Evolutionary conservation across 2,113 vertebrate species (phyloP), one percentile per base, ranked within the genome.

Genomic region (Cololabis saira): DNA sequence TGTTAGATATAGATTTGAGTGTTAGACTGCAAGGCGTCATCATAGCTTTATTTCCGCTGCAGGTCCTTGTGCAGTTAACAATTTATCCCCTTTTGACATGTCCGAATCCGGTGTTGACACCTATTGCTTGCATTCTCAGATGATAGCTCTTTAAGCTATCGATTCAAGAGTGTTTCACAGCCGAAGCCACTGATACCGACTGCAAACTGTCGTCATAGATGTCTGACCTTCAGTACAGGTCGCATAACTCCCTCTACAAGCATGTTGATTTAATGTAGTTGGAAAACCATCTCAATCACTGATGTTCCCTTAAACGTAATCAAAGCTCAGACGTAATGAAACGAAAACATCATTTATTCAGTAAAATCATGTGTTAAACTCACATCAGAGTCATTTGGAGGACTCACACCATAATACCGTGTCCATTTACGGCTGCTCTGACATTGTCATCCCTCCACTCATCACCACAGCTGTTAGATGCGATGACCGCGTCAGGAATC

Each of bases 381-480:
- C 6, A 47, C 0, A 10, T 30, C n/a, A 12, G 56, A 61, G 54
- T 65, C 65, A 55, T 67, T 59, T 78, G 68, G 54, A 79, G 55
- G 76, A 76, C 72, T 75, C 37, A 5, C 51, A 3, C 24, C 37
- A 37, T 42, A 40, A 45, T 12, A 1, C 18, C 17, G 37, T 9
- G 53, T 64, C 83, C 65, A 71, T 78, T 74, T 80, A 76, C 43
- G 58, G 71, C 54, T 5, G 10, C 44, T 42, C 22, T 72, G 70
- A 61, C 66, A 76, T 83, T 84, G 71, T 66, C 67, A 4, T 51
- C 33, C 45, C 12, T 14, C 14, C 21, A 14, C 70, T 84, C 77
- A 61, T 71, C 76, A 52, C 40, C 17, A 56, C 87, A 90, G 83
- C 83, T 90, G 83, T 73, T 78, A 13, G 43, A 19, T 14, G 63